These are phyloP conservation scores for Brachymystax lenok DNA, from an alignment of 2,797 vertebrate genomes.

Conservation along the genomic window DNA sequence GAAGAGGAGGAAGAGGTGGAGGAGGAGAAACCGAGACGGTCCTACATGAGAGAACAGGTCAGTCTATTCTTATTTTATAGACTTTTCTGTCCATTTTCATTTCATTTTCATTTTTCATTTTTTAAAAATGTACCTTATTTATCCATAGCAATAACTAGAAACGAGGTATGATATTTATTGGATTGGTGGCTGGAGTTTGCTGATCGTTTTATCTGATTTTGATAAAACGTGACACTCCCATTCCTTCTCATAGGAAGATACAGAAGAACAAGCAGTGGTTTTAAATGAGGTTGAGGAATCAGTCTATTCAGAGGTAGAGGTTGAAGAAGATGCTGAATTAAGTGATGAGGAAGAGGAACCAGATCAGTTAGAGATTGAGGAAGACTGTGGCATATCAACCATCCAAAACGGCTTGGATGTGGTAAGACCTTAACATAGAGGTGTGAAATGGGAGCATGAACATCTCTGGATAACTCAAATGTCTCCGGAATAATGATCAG, in stretches of 20 bases:
- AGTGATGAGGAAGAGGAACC: background rate
- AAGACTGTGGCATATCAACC: slow-evolving; percentile 65
- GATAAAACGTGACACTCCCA: slow-evolving; percentile 55
- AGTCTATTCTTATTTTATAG: slow-evolving; percentile 17
- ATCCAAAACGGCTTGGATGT: slow-evolving; percentile 60
- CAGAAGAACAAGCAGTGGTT: slow-evolving; percentile 50
- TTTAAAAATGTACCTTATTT: slow-evolving; percentile 17
- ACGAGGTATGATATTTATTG: slow-evolving; percentile 57
- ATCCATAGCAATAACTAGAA: slow-evolving; percentile 61
- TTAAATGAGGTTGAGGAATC: slow-evolving; percentile 29
- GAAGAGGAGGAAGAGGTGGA: slow-evolving; percentile 75
- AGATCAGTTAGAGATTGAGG: slow-evolving; percentile 39
- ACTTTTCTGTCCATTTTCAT: background rate
- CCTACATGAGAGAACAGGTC: slow-evolving; percentile 74
- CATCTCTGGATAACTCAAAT: slow-evolving; percentile 63
- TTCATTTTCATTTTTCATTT: background rate
- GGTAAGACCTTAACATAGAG: slow-evolving; percentile 57
- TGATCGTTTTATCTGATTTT: slow-evolving; percentile 20
- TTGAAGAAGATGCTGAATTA: slow-evolving; percentile 29
- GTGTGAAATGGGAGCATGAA: slow-evolving; percentile 53
- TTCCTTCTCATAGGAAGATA: slow-evolving; percentile 64
- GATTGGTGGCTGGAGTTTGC: slow-evolving; percentile 7
- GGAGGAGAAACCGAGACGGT: slow-evolving; percentile 72
- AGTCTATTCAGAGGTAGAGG: slow-evolving; percentile 39
- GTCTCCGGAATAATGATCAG: slow-evolving; percentile 14